phyloP scores from a whole-genome alignment of 2,113 vertebrate species.

The Octodon degus region DNA sequence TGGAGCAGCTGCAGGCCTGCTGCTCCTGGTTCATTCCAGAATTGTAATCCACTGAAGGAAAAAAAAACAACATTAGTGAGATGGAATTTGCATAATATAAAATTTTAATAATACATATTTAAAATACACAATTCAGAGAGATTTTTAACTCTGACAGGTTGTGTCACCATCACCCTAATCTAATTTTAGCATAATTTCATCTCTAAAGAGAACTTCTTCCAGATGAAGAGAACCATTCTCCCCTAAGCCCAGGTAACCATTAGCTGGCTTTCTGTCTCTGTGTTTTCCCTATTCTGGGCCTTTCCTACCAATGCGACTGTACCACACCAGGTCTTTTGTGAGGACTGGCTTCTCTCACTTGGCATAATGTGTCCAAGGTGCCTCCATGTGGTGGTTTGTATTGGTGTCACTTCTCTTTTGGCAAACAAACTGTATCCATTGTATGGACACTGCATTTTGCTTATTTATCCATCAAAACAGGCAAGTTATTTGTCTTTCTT shows the following conservation, averaged over 20 bases:
- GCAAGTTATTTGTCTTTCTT: not conserved
- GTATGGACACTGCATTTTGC: not conserved
- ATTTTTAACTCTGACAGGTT: slow-evolving; percentile 3
- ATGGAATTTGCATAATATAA: slow-evolving; percentile 1
- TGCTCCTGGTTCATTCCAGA: not conserved
- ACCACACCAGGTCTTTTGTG: not conserved
- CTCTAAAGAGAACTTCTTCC: not conserved
- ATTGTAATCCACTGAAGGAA: not conserved
- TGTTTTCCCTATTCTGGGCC: not conserved
- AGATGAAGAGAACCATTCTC: not conserved
- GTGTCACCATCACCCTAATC: not conserved
- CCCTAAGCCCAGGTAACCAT: not conserved
- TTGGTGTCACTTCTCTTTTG: not conserved
- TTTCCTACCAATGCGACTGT: slow-evolving; percentile 4
- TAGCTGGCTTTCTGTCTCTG: not conserved
- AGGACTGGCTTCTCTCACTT: not conserved
- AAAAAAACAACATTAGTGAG: not conserved
- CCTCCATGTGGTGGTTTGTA: not conserved
- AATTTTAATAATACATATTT: not conserved
- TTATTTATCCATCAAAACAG: not conserved
- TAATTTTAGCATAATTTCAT: slow-evolving; percentile 40
- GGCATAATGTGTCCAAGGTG: not conserved
- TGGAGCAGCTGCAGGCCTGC: not conserved
- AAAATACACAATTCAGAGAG: not conserved
- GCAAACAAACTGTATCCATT: not conserved